These are phyloP conservation scores for Caenorhabditis japonica DNA, from an alignment of 2,888 invertebrate genomes.

Conservation along the genomic window DNA sequence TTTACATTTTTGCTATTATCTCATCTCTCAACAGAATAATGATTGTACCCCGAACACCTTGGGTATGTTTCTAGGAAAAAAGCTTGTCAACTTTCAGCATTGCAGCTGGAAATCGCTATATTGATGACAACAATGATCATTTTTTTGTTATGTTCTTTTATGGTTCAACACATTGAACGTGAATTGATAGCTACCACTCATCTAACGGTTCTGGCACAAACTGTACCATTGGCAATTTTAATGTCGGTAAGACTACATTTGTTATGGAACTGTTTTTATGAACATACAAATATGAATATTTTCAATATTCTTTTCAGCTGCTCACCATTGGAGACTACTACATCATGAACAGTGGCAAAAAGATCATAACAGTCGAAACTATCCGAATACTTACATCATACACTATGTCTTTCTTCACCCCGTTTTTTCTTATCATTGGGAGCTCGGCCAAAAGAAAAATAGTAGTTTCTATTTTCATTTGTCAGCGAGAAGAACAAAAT, in stretches of 20 bases:
- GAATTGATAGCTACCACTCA: conserved; percentile 3
- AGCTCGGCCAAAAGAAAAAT: conserved; percentile 28
- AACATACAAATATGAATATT: not conserved
- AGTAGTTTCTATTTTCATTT: conserved; percentile 7
- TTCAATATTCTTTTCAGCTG: conserved; percentile 4
- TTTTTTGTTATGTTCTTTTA: conserved; percentile 1
- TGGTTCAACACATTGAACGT: conserved; percentile 30
- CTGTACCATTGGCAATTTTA: conserved; percentile 20
- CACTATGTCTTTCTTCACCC: conserved; percentile 15
- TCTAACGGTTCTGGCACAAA: conserved; percentile 32
- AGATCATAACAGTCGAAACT: not conserved
- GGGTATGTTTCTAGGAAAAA: too few species aligned
- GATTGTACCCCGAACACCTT: conserved; percentile 1
- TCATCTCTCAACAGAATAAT: conserved; percentile 18
- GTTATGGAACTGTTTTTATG: not conserved
- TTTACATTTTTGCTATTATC: conserved; percentile 15
- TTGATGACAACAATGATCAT: conserved; percentile 3
- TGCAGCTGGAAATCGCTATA: conserved; percentile 26
- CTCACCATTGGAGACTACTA: conserved; percentile 15
- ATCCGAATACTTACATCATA: conserved; percentile 13
- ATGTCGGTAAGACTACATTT: conserved; percentile 16
- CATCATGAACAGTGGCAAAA: conserved; percentile 1
- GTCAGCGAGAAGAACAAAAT: conserved; percentile 8
- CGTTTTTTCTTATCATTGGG: conserved; percentile 32
- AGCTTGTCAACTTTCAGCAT: too few species aligned